Percentiles rank a stretch among this genome's conserved stretches.
Evolutionary conservation across 2,797 vertebrate genomes (phyloP).

Genomic region (Tenualosa thibaudeaui): DNA sequence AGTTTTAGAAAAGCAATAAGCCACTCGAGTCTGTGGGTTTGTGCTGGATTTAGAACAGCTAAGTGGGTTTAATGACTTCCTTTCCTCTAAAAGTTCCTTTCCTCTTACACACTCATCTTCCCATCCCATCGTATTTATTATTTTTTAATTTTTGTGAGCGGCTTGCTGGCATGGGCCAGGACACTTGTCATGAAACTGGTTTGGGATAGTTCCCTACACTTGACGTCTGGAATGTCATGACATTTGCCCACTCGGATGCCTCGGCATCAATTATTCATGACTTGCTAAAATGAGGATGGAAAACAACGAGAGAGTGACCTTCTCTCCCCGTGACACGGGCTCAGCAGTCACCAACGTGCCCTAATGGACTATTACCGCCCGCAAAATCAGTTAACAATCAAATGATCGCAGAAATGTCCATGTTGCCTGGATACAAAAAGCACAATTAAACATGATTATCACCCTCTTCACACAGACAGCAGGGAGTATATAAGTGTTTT

Average conservation of each 20-base stretch:
- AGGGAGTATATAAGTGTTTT: conserved; percentile 63
- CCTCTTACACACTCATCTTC: background rate
- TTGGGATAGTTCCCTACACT: background rate
- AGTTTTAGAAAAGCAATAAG: no score
- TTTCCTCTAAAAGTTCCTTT: background rate
- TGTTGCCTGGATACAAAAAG: conserved; percentile 84
- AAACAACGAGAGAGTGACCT: conserved; percentile 51
- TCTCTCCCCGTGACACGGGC: conserved; percentile 42
- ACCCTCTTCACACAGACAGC: conserved; percentile 68
- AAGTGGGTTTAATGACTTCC: background rate
- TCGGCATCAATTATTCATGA: conserved; percentile 72
- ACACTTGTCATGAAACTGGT: background rate
- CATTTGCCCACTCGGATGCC: conserved; percentile 67
- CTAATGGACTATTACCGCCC: conserved; percentile 60
- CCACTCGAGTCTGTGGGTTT: no score
- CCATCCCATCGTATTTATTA: background rate
- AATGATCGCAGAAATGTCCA: conserved; percentile 57
- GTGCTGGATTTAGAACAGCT: no score
- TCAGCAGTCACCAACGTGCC: conserved; percentile 51
- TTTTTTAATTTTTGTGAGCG: background rate
- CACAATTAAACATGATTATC: conserved; percentile 77
- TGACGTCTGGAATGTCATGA: conserved; percentile 68
- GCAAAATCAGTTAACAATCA: conserved; percentile 66
- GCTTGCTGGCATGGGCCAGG: background rate
- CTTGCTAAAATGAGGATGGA: conserved; percentile 43